phyloP scores from a whole-genome alignment of 2,113 vertebrate genomes.

The Cariama cristata region DNA sequence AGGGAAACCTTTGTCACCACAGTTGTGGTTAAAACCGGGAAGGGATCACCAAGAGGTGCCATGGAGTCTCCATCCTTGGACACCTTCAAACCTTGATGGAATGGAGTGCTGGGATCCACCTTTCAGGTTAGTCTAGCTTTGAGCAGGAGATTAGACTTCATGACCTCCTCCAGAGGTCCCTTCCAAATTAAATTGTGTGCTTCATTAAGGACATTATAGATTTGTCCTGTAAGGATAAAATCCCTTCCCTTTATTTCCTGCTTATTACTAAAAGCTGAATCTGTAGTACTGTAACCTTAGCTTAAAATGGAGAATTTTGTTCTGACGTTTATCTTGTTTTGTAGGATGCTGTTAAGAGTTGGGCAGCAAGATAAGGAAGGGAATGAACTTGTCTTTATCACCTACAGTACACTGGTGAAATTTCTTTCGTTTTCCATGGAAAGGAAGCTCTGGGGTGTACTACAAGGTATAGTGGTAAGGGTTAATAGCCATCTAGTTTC shows the following conservation, averaged over 20 bases:
- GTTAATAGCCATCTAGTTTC: not conserved
- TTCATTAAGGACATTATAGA: not conserved
- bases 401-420: not conserved
- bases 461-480: not conserved
- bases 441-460: not conserved
- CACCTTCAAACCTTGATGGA: not conserved
- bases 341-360: not conserved
- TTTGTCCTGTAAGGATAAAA: not conserved
- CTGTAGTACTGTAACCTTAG: not conserved
- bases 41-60: not conserved
- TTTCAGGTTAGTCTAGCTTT: not conserved
- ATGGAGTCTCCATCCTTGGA: not conserved
- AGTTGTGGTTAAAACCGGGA: not conserved
- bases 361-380: not conserved
- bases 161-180: not conserved
- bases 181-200: not conserved
- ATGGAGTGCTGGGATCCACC: not conserved
- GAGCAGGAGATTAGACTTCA: not conserved
- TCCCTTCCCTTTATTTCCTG: not conserved
- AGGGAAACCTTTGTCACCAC: not conserved
- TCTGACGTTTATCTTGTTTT: not conserved
- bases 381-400: not conserved
- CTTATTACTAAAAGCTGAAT: not conserved
- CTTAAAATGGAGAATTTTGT: not conserved
- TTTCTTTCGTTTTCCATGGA: not conserved